Conservation (phyloP, 2,888 invertebrate species). For the Tenthredo livida region DNA sequence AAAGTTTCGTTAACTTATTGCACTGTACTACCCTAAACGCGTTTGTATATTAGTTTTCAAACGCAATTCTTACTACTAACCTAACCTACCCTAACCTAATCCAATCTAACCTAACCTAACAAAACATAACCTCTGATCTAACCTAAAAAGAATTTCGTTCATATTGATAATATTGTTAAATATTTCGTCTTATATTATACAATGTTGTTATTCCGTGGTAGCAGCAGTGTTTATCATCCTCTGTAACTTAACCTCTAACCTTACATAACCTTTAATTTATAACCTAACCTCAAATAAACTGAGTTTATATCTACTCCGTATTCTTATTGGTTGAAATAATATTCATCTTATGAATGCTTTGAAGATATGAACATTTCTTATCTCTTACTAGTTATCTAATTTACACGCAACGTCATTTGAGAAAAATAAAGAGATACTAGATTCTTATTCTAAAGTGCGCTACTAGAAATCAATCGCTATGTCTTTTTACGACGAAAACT, state of each 20-base stretch:
- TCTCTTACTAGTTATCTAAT: background rate
- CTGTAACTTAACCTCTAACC: background rate
- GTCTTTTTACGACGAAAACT: conserved; percentile 57
- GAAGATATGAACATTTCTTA: conserved; percentile 21
- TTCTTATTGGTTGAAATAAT: background rate
- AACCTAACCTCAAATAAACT: conserved; percentile 2
- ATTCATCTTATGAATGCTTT: background rate
- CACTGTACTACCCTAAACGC: background rate
- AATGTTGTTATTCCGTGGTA: background rate
- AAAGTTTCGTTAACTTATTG: background rate
- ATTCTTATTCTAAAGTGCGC: too few relatives aligned
- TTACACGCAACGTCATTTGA: background rate
- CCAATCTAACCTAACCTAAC: background rate
- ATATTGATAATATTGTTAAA: background rate
- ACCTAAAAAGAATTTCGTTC: background rate
- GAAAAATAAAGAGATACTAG: background rate
- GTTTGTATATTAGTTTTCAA: background rate
- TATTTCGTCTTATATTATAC: background rate
- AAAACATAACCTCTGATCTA: background rate
- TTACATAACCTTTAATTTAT: background rate
- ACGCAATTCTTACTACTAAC: conserved; percentile 2
- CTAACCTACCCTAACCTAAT: conserved; percentile 16
- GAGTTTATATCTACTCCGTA: background rate
- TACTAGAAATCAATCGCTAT: conserved; percentile 17
- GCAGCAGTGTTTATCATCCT: background rate